phyloP scores from a whole-genome alignment of 2,797 vertebrate species.

The Uromys caudimaculatus region DNA sequence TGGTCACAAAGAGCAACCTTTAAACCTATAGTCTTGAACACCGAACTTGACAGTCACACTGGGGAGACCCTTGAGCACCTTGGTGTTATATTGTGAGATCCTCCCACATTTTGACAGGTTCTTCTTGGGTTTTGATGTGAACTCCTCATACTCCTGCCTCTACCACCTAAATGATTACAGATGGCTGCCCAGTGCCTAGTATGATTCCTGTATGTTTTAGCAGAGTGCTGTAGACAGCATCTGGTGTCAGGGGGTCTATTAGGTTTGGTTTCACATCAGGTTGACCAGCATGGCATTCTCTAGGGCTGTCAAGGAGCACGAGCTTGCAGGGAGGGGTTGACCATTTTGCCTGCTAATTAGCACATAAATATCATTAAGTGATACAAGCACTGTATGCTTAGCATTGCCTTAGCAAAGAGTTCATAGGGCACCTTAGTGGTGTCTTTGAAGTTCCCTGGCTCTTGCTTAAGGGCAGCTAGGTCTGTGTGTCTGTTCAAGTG shows the following conservation, averaged over 20 bases:
- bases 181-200: too few relatives aligned
- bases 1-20: not conserved
- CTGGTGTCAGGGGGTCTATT: not conserved
- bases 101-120: not conserved
- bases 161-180: too few relatives aligned
- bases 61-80: not conserved
- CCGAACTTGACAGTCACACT: not conserved
- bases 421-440: not conserved
- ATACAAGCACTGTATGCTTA: not conserved
- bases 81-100: not conserved
- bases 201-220: not conserved
- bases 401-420: not conserved
- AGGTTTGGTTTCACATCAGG: not conserved
- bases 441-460: not conserved
- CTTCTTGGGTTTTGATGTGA: not conserved
- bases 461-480: not conserved
- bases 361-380: constrained; percentile 4
- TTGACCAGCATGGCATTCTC: not conserved
- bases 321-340: not conserved
- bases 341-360: not conserved
- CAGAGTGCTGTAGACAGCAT: not conserved
- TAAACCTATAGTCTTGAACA: not conserved
- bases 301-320: not conserved
- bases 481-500: not conserved
- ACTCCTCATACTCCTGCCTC: not conserved